These are phyloP conservation scores for Trissolcus basalis DNA, from an alignment of 1,140 invertebrate genomes.

Conservation along the genomic window DNA sequence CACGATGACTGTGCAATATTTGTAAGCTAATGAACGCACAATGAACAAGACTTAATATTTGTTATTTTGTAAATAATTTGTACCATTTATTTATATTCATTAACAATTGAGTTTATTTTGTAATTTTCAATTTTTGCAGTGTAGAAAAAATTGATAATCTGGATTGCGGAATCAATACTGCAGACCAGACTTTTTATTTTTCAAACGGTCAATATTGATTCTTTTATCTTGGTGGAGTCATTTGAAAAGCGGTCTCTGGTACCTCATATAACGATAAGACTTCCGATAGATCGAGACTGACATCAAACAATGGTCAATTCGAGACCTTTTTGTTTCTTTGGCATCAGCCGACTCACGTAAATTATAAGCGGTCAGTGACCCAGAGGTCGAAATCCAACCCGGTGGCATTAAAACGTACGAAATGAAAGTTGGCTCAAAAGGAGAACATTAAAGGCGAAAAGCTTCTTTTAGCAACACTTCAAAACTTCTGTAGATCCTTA, in stretches of 20 bases:
- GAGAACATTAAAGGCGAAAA: slow-evolving; percentile 38
- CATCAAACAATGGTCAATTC: slow-evolving; percentile 19
- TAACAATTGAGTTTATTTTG: too few species aligned
- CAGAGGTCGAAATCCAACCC: slow-evolving; percentile 29
- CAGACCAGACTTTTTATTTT: not conserved
- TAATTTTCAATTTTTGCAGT: too few species aligned
- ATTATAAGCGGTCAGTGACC: slow-evolving; percentile 5
- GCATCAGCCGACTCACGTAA: not conserved
- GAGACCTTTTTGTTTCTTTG: slow-evolving; percentile 2
- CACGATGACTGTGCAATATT: too few species aligned
- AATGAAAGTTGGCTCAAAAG: slow-evolving; percentile 48
- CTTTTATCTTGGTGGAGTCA: not conserved
- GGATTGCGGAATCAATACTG: slow-evolving; percentile 19
- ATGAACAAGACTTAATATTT: too few species aligned
- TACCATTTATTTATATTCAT: too few species aligned
- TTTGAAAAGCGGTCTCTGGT: too few species aligned
- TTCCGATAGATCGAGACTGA: too few species aligned
- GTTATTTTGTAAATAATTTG: too few species aligned
- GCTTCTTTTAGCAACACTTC: slow-evolving; percentile 25
- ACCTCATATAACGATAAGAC: too few species aligned
- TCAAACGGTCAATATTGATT: slow-evolving; percentile 19
- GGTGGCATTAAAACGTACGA: slow-evolving; percentile 29
- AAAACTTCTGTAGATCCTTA: slow-evolving; percentile 17
- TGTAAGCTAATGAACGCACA: too few species aligned
- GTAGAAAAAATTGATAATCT: too few species aligned